These are phyloP conservation scores for Allygus modestus DNA, from an alignment of 2,888 invertebrate genomes.

Conservation along the genomic window DNA sequence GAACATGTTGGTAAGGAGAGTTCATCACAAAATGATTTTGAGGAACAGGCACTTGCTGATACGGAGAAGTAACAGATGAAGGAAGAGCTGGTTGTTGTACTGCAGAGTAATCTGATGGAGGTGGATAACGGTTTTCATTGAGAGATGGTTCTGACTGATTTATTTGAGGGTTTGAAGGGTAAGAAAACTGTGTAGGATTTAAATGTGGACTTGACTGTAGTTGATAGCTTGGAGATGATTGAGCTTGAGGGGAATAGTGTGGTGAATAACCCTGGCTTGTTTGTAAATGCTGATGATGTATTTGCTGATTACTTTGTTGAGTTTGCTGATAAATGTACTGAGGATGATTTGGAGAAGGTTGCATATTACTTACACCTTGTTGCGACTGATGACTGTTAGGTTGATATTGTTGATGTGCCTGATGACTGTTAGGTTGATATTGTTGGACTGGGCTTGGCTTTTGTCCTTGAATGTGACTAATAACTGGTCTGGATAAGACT, in stretches of 20 bases:
- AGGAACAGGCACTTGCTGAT: slow-evolving; percentile 53
- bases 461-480: slow-evolving; percentile 3
- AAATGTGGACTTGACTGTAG: slow-evolving; percentile 54
- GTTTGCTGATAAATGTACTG: slow-evolving; percentile 35
- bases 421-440: neutral
- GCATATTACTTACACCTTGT: neutral
- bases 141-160: slow-evolving; percentile 30
- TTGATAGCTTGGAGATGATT: slow-evolving; percentile 45
- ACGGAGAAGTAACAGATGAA: slow-evolving; percentile 30
- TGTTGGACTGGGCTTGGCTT: slow-evolving; percentile 7
- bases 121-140: slow-evolving; percentile 45
- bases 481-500: slow-evolving; percentile 27
- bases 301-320: slow-evolving; percentile 47
- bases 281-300: slow-evolving; percentile 58
- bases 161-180: slow-evolving; percentile 31
- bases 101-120: slow-evolving; percentile 24
- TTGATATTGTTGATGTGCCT: slow-evolving; percentile 25
- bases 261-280: slow-evolving; percentile 61
- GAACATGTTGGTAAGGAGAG: slow-evolving; percentile 76
- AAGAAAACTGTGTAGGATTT: slow-evolving; percentile 44
- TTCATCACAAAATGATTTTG: slow-evolving; percentile 74
- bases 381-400: slow-evolving; percentile 7
- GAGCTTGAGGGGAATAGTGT: slow-evolving; percentile 45
- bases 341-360: neutral
- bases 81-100: slow-evolving; percentile 52